Evolutionary conservation across 2,113 vertebrate species (phyloP).

Genomic region (Nymphicus hollandicus): DNA sequence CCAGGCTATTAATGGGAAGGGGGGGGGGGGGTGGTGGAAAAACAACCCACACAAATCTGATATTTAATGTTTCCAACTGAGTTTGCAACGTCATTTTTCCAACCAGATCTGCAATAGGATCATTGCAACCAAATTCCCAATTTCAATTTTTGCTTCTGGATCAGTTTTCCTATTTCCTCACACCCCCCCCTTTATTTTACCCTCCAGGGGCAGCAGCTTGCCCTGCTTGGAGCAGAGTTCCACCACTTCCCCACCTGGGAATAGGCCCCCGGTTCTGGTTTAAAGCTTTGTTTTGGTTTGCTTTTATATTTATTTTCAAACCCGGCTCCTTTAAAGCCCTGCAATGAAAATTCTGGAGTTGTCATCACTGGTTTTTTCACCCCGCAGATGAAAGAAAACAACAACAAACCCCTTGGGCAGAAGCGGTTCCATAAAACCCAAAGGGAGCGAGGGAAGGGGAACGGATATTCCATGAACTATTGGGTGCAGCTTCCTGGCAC

Average conservation of each 20-base stretch:
- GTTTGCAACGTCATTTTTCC: neutral
- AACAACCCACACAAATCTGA: neutral
- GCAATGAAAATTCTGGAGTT: neutral
- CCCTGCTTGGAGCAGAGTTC: neutral
- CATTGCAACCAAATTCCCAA: neutral
- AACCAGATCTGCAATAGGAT: too few relatives aligned
- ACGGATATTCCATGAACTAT: neutral
- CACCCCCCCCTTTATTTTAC: neutral
- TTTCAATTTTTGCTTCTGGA: neutral
- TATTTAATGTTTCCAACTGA: accelerated
- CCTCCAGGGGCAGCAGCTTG: neutral
- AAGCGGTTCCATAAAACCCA: neutral
- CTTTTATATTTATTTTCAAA: neutral
- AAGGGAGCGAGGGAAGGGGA: neutral
- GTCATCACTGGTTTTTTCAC: neutral
- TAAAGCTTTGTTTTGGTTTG: neutral
- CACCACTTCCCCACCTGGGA: neutral
- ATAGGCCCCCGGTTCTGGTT: neutral
- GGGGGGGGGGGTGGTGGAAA: accelerated
- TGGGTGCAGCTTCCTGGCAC: neutral
- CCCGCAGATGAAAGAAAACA: neutral
- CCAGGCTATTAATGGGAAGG: neutral
- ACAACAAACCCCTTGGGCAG: neutral
- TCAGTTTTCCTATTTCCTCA: neutral
- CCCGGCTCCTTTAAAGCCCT: neutral